phyloP scores from a whole-genome alignment of 2,888 invertebrate genomes.

The Nemapogon koenigi region DNA sequence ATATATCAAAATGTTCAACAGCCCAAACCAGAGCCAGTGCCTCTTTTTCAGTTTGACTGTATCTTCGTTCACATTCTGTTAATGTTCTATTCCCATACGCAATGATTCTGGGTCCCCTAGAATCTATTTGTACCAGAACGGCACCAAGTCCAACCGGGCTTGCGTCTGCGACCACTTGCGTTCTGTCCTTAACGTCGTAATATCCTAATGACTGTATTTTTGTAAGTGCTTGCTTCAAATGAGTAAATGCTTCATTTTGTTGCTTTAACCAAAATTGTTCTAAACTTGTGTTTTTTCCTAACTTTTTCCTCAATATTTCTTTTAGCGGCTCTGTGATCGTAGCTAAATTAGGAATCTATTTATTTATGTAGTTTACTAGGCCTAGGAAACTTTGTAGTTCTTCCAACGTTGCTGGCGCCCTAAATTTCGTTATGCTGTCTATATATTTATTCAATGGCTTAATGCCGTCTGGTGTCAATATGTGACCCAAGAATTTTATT shows the following conservation, averaged over 20 bases:
- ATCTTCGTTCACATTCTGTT: slow-evolving; percentile 24
- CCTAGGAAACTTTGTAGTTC: slow-evolving; percentile 23
- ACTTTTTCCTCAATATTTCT: slow-evolving; percentile 5
- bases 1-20: slow-evolving; percentile 32
- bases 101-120: slow-evolving; percentile 24
- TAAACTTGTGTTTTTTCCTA: slow-evolving; percentile 12
- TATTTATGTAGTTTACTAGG: slow-evolving; percentile 22
- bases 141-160: slow-evolving; percentile 26
- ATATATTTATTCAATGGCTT: slow-evolving; percentile 17
- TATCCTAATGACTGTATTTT: slow-evolving; percentile 23
- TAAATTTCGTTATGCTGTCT: slow-evolving; percentile 20
- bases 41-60: slow-evolving; percentile 27
- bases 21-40: slow-evolving; percentile 19
- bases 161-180: slow-evolving; percentile 27
- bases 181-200: slow-evolving; percentile 22
- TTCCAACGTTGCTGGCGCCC: slow-evolving; percentile 18
- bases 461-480: slow-evolving; percentile 20
- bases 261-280: no score
- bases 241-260: no score
- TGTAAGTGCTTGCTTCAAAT: slow-evolving; percentile 18
- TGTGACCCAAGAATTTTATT: slow-evolving; percentile 23
- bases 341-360: slow-evolving; percentile 12
- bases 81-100: slow-evolving; percentile 31
- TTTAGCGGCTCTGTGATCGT: slow-evolving; percentile 8
- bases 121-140: slow-evolving; percentile 22